Conservation (phyloP, 1,140 invertebrate species). For the Asbolus verrucosus region DNA sequence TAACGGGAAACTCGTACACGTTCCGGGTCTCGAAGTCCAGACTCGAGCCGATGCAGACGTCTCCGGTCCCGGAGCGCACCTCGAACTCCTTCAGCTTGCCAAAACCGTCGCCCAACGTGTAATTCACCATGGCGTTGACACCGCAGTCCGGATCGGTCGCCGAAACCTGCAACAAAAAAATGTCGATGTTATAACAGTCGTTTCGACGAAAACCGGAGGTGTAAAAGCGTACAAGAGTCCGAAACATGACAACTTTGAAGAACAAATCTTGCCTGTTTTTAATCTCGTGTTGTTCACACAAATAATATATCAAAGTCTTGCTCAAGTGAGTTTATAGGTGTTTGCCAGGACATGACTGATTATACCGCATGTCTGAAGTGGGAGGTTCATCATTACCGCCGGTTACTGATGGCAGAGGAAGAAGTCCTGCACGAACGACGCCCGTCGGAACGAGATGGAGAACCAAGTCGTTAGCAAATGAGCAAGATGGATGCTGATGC, state of each 20-base stretch:
- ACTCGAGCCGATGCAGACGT: slow-evolving; percentile 85
- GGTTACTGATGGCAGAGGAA: slow-evolving; percentile 47
- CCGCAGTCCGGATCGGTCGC: slow-evolving; percentile 95
- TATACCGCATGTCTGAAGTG: slow-evolving; percentile 53
- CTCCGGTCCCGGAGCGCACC: slow-evolving; percentile 85
- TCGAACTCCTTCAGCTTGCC: slow-evolving; percentile 79
- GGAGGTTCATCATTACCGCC: slow-evolving; percentile 54
- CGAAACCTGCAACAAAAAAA: slow-evolving; percentile 79
- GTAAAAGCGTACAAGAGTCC: slow-evolving; percentile 36
- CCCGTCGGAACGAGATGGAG: slow-evolving; percentile 6
- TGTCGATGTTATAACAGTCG: not conserved
- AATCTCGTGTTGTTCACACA: slow-evolving; percentile 55
- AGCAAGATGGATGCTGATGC: slow-evolving; percentile 43
- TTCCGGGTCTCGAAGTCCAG: slow-evolving; percentile 89
- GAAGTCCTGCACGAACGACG: slow-evolving; percentile 15
- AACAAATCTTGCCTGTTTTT: slow-evolving; percentile 57
- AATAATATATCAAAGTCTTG: slow-evolving; percentile 59
- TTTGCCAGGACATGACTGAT: slow-evolving; percentile 57
- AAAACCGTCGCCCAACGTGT: slow-evolving; percentile 83
- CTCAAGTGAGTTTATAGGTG: slow-evolving; percentile 52
- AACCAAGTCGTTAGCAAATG: slow-evolving; percentile 46
- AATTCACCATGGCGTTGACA: slow-evolving; percentile 94
- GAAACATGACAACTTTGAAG: slow-evolving; percentile 40
- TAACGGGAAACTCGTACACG: slow-evolving; percentile 91
- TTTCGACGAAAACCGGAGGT: slow-evolving; percentile 46